phyloP scores from a whole-genome alignment of 2,888 invertebrate species.

The Lasioglossum marginatum region DNA sequence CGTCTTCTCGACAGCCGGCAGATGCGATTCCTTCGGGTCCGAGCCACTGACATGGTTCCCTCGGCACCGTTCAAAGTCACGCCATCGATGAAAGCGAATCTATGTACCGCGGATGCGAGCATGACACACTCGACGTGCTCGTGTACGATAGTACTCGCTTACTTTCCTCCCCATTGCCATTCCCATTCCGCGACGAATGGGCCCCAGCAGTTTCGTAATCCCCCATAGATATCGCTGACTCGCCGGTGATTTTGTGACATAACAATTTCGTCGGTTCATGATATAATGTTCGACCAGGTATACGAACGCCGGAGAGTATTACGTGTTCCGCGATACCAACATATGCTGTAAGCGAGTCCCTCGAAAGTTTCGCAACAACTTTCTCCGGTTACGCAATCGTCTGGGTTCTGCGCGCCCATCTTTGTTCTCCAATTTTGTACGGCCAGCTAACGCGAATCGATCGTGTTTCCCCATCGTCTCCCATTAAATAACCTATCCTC shows the following conservation, averaged over 20 bases:
- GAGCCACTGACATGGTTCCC: slow-evolving; percentile 27
- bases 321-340: slow-evolving; percentile 42
- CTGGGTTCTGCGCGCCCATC: slow-evolving; percentile 76
- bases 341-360: slow-evolving; percentile 39
- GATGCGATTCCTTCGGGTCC: background rate
- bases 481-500: background rate
- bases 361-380: slow-evolving; percentile 76
- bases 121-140: background rate
- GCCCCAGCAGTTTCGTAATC: slow-evolving; percentile 23
- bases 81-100: slow-evolving; percentile 15
- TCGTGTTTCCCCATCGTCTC: background rate
- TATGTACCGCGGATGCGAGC: background rate
- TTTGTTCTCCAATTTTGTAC: slow-evolving; percentile 67
- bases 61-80: slow-evolving; percentile 32
- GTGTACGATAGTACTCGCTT: background rate
- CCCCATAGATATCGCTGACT: slow-evolving; percentile 14
- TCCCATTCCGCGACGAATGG: slow-evolving; percentile 1
- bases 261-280: slow-evolving; percentile 58
- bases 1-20: background rate
- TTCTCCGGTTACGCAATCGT: slow-evolving; percentile 78
- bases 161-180: slow-evolving; percentile 1
- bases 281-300: slow-evolving; percentile 65
- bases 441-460: slow-evolving; percentile 42
- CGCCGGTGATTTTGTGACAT: slow-evolving; percentile 24
- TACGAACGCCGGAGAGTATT: slow-evolving; percentile 27